A percentile compares a stretch with the other conserved stretches of the same genome.
Conservation (phyloP, 2,797 vertebrate species). For the Acanthiza pusilla region DNA sequence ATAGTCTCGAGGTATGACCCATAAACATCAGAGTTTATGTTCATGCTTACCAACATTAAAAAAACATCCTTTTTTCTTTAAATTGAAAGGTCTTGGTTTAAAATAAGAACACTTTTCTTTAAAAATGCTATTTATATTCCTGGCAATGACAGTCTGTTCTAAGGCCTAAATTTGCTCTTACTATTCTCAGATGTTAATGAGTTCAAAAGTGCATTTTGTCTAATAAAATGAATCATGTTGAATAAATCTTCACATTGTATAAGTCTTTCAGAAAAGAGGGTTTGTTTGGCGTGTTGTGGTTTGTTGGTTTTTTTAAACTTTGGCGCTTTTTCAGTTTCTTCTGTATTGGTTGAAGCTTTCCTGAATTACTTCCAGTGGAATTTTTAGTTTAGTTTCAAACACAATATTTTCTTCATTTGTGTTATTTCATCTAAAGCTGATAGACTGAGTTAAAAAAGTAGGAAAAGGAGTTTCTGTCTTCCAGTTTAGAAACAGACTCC, state of each 20-base stretch:
- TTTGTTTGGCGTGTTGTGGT: neutral
- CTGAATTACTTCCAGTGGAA: neutral
- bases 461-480: neutral
- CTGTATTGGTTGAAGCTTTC: neutral
- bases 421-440: neutral
- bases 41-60: neutral
- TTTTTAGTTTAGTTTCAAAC: neutral
- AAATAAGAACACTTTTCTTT: neutral
- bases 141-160: neutral
- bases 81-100: neutral
- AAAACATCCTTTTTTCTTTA: neutral
- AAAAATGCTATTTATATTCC: neutral
- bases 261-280: neutral
- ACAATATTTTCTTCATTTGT: neutral
- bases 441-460: neutral
- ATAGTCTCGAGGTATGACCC: neutral
- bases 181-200: neutral
- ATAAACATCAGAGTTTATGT: neutral
- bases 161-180: neutral
- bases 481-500: neutral
- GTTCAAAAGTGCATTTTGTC: neutral
- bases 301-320: neutral
- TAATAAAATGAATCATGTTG: neutral
- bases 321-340: neutral
- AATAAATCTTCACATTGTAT: neutral